Conservation (phyloP, 1,140 invertebrate genomes). For the Trichomalopsis sarcophagae region DNA sequence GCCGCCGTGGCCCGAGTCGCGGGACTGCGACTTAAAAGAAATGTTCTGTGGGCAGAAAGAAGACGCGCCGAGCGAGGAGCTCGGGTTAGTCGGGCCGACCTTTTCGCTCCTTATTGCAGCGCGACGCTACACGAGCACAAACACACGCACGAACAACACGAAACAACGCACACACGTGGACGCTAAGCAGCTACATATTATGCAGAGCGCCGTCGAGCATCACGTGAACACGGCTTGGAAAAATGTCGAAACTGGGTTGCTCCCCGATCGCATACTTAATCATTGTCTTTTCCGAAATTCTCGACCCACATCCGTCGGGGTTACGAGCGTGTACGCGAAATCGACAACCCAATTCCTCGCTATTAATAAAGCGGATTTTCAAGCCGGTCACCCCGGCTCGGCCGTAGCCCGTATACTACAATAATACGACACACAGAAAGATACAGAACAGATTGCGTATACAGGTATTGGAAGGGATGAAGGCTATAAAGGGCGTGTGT, state of each 20-base stretch:
- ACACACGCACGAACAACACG: not conserved
- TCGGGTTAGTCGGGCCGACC: not conserved
- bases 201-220: not conserved
- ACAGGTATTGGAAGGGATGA: not conserved
- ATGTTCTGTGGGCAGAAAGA: conserved; percentile 78
- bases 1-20: conserved; percentile 79
- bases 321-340: no score
- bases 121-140: not conserved
- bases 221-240: not conserved
- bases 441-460: not conserved
- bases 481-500: not conserved
- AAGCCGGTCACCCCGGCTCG: not conserved
- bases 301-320: no score
- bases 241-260: not conserved
- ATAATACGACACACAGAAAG: not conserved
- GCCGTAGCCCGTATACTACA: not conserved
- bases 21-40: conserved; percentile 82
- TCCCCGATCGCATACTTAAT: not conserved
- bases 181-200: no score
- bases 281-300: not conserved
- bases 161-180: not conserved
- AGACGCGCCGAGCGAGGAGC: not conserved
- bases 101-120: not conserved
- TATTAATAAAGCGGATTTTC: not conserved
- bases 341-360: not conserved